phyloP scores from a whole-genome alignment of 1,140 invertebrate genomes.

The Drosophila subobscura region DNA sequence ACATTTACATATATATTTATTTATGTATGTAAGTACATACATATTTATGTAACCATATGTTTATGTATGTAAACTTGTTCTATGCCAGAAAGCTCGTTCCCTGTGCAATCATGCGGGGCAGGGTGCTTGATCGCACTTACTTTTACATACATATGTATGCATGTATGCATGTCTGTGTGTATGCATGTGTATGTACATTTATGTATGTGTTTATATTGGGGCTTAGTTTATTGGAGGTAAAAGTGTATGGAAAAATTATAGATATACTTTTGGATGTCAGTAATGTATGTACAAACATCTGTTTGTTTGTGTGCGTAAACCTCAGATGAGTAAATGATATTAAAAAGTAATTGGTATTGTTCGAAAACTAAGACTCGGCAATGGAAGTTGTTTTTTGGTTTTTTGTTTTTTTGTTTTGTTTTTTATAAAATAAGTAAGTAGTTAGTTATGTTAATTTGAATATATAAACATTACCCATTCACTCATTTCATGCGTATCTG shows the following conservation, averaged over 20 bases:
- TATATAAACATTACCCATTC: constrained; percentile 92
- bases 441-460: constrained; percentile 79
- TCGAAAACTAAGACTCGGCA: neutral
- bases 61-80: too few species aligned
- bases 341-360: neutral
- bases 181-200: neutral
- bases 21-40: too few species aligned
- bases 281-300: neutral
- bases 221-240: neutral
- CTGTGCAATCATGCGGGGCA: too few species aligned
- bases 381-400: constrained; percentile 10
- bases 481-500: constrained; percentile 99
- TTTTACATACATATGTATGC: too few species aligned
- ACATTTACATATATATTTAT: too few species aligned
- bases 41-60: too few species aligned
- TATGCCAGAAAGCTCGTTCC: too few species aligned
- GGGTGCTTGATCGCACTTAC: too few species aligned
- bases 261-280: neutral
- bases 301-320: neutral
- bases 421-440: constrained; percentile 48
- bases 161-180: neutral
- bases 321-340: neutral
- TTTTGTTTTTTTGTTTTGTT: constrained; percentile 34
- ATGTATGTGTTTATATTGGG: neutral
- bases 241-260: neutral